Conservation (phyloP, 1,140 invertebrate species). For the Drosophila mojavensis region DNA sequence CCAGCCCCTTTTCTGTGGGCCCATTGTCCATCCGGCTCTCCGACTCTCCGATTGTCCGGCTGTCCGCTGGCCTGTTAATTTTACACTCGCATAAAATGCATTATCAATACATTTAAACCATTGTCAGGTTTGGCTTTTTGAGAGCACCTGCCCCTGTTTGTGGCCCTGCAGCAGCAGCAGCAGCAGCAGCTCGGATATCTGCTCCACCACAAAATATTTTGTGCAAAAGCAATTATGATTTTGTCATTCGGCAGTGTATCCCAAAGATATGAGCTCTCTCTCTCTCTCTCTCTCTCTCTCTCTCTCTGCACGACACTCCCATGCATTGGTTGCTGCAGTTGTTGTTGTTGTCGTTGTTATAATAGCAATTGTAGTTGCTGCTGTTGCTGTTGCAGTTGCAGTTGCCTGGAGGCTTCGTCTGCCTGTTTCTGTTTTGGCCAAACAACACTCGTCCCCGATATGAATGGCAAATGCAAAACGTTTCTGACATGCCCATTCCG, state of each 20-base stretch:
- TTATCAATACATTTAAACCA: conserved; percentile 82
- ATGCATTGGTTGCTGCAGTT: not conserved
- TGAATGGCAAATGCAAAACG: conserved; percentile 25
- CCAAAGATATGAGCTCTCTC: conserved; percentile 58
- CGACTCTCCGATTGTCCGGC: not conserved
- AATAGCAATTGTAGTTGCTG: conserved; percentile 1
- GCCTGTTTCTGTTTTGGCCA: not conserved
- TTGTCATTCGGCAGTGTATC: conserved; percentile 68
- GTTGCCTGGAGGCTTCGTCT: conserved; percentile 18
- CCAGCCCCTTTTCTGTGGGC: conserved; percentile 29
- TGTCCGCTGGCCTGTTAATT: conserved; percentile 63
- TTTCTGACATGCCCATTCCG: conserved; percentile 54
- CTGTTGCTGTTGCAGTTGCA: not conserved
- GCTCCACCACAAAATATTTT: conserved; percentile 49
- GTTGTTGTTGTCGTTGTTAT: conserved; percentile 20
- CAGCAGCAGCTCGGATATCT: conserved; percentile 17
- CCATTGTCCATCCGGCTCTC: conserved; percentile 3
- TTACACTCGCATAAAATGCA: conserved; percentile 74
- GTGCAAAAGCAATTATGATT: conserved; percentile 81
- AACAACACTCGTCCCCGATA: conserved; percentile 13
- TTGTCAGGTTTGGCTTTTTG: conserved; percentile 52
- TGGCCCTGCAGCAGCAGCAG: conserved; percentile 1
- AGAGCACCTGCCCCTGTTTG: conserved; percentile 1
- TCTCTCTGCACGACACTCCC: conserved; percentile 33
- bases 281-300: too few species aligned